Evolutionary conservation across 1,140 invertebrate species (phyloP).

Genomic region (Limonius californicus): DNA sequence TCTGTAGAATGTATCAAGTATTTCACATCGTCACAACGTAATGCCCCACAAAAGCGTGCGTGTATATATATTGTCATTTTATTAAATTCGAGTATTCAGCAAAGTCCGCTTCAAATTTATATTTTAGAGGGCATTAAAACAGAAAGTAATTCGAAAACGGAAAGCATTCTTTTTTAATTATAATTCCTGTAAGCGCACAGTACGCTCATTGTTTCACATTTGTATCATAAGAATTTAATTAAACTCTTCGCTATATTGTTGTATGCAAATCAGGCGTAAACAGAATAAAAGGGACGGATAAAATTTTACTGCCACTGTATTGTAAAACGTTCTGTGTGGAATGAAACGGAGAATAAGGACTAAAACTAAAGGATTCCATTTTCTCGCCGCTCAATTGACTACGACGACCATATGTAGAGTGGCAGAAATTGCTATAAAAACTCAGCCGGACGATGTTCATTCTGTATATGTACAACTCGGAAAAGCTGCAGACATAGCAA

Average conservation of each 20-base stretch:
- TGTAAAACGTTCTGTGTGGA: conserved; percentile 9
- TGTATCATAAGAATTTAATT: conserved; percentile 15
- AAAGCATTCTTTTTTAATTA: conserved; percentile 1
- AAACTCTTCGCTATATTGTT: conserved; percentile 14
- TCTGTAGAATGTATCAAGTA: neutral
- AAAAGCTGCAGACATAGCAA: conserved; percentile 20
- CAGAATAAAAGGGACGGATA: conserved; percentile 9
- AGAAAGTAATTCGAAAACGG: neutral
- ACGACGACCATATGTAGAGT: neutral
- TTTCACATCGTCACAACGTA: neutral
- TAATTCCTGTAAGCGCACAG: neutral
- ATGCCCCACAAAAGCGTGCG: too few species aligned
- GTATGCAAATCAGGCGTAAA: conserved; percentile 13
- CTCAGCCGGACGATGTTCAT: neutral
- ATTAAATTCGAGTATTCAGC: too few species aligned
- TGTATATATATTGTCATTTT: too few species aligned
- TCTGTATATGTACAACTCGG: neutral
- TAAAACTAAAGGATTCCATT: conserved; percentile 9
- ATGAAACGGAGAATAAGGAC: conserved; percentile 8
- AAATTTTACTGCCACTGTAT: conserved; percentile 7
- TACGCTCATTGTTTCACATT: conserved; percentile 12
- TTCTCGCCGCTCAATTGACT: conserved; percentile 12
- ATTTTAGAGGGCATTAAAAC: conserved; percentile 2
- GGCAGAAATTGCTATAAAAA: neutral
- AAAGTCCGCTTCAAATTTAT: neutral